Evolutionary conservation across 64 coral and sea anemone genomes (phyloP), one percentile per base, ranked within the genome.

Genomic region (Porites lutea): DNA sequence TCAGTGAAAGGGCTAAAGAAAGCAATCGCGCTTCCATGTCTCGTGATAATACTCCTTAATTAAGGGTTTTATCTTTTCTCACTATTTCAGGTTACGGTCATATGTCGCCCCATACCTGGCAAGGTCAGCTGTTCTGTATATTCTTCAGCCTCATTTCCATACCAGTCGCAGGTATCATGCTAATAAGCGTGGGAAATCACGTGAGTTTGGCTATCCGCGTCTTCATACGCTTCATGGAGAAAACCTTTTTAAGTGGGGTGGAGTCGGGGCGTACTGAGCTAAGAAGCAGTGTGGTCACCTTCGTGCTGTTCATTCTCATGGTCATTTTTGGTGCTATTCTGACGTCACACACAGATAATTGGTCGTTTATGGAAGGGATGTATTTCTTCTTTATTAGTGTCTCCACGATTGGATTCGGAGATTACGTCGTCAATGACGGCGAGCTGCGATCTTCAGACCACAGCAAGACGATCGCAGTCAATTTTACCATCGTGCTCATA

Each of bases 381-480:
- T 98, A 98, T 63, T 98, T 98, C 75, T 95, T 75, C 2, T 96
- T 98, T 52, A 95, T 98, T 18, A 98, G 93, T 45, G 83, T 98
- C 44, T 95, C 96, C 3, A 98, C 96, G 16, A 98, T 98, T 49
- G 96, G 96, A 2, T 98, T 98, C 67, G 96, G 96, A n/a, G 96
- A 98, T 79, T 98, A 93, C 82, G 88, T 98, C 44, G 86, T 98
- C 55, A 98, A 98, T 65, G 79, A 95, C 55, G 96, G 96, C 14
- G 81, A 93, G 70, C 81, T 95, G 13, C 61, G 90, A 13, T 86
- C 92, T 14, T 47, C 74, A 12, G 91, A 95, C 51, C 71, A 90
- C 27, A 79, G 62, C 0, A 98, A 95, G 58, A 91, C 94, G 43
- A 47, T 98, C 50, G 90, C 90, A 46, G 93, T 93, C 13, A 90